These are phyloP conservation scores for Netelia fuscicornis DNA, from an alignment of 2,888 invertebrate genomes.

Conservation along the genomic window DNA sequence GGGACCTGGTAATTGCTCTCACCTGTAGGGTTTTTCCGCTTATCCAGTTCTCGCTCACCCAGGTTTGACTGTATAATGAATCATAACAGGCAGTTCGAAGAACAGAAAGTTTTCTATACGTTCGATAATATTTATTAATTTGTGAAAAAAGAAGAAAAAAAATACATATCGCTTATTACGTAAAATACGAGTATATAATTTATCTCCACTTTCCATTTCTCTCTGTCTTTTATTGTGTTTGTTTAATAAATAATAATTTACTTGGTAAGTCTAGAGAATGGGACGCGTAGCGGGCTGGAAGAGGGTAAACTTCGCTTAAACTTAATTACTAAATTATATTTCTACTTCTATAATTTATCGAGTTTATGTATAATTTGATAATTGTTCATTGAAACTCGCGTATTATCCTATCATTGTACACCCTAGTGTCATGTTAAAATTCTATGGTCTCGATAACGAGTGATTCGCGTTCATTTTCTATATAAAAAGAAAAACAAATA, in stretches of 20 bases:
- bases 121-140: slow-evolving; percentile 58
- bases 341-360: not conserved
- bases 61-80: not conserved
- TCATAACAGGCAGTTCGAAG: not conserved
- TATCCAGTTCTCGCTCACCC: no score
- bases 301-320: slow-evolving; percentile 52
- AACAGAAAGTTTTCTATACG: not conserved
- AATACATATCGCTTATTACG: slow-evolving; percentile 63
- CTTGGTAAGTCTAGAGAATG: slow-evolving; percentile 70
- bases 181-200: slow-evolving; percentile 61
- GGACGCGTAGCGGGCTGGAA: slow-evolving; percentile 26
- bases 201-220: slow-evolving; percentile 33
- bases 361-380: slow-evolving; percentile 30
- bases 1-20: no score
- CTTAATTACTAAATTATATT: slow-evolving; percentile 18
- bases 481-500: not conserved
- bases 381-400: slow-evolving; percentile 55
- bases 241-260: slow-evolving; percentile 81
- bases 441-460: slow-evolving; percentile 59
- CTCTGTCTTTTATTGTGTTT: slow-evolving; percentile 69
- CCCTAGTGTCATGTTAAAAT: slow-evolving; percentile 69
- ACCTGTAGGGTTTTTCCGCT: no score
- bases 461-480: slow-evolving; percentile 37
- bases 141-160: slow-evolving; percentile 48
- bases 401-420: not conserved